Evolutionary conservation across 2,113 vertebrate species (phyloP), one percentile per base, ranked within the genome.

Genomic region (Clinocottus analis): DNA sequence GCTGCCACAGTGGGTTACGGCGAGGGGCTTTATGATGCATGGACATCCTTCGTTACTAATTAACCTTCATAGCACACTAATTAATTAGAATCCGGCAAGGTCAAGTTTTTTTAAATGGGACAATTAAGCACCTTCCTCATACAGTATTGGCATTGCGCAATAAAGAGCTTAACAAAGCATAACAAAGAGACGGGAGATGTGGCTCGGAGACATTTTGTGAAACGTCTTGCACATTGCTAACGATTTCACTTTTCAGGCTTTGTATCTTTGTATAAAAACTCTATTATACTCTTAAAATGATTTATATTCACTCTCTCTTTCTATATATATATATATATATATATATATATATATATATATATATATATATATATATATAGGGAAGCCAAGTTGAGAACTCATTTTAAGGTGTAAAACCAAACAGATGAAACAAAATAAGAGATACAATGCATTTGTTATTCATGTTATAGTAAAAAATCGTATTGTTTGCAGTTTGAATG

Each of bases 31-130:
- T 93, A 89, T 94, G 93, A 95, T 94, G 94, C 94, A 95, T 93
- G 88, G 90, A 93, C 89, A 91, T 94, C 93, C 93, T 91, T 85
- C 77, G 85, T 92, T 91, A 92, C 91, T 93, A 94, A 94, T 94
- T 95, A 95, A 95, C 94, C 94, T 94, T 94, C 93, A 93, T 91
- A 93, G 87, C 74, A 90, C 88, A 93, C 93, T 95, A 94, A 95
- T 94, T 94, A 93, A 95, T 95, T 94, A 87, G 77, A 94, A 92
- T 91, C 87, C 77, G 89, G 90, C 94, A 95, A 95, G 94, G 94
- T 94, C 94, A 93, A 87, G 85, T 79, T 90, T 94, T 43, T 33
- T 93, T 90, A 92, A 92, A 91, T 91, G 90, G 82, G 91, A 93
- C 90, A 94, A 93, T 94, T 94, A 92, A 85, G 83, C 63, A 39